These are phyloP conservation scores for Cylindroiulus punctatus DNA, from an alignment of 2,888 invertebrate genomes.

Conservation along the genomic window DNA sequence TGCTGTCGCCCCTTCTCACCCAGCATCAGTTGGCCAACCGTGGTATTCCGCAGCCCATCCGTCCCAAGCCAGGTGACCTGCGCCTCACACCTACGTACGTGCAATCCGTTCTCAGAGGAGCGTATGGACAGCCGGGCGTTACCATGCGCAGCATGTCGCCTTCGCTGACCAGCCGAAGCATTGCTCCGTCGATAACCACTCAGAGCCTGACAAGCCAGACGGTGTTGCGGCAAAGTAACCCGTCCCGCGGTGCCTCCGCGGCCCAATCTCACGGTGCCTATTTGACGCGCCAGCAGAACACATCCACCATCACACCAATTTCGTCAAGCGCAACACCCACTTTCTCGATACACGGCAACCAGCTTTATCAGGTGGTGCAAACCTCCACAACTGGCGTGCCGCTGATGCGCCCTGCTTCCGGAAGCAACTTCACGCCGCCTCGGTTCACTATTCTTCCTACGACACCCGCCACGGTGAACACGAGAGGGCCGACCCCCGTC, in stretches of 20 bases:
- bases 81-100: constrained; percentile 55
- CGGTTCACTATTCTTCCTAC: constrained; percentile 61
- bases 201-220: constrained; percentile 8
- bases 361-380: constrained; percentile 72
- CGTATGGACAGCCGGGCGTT: background rate
- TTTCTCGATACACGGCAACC: constrained; percentile 73
- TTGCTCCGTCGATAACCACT: background rate
- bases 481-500: constrained; percentile 68
- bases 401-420: constrained; percentile 56
- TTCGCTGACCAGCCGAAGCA: background rate
- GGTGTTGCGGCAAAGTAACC: background rate
- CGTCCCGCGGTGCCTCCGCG: background rate
- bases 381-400: constrained; percentile 59
- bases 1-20: constrained; percentile 66
- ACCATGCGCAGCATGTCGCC: constrained; percentile 50
- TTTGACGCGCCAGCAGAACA: constrained; percentile 43
- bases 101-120: constrained; percentile 54
- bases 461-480: constrained; percentile 63
- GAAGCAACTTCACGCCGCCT: constrained; percentile 56
- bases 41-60: constrained; percentile 51
- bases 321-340: constrained; percentile 64
- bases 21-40: constrained; percentile 56
- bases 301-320: constrained; percentile 35
- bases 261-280: background rate
- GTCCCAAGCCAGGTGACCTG: constrained; percentile 53